These are phyloP conservation scores for Xerus inauris DNA, from an alignment of 2,113 vertebrate genomes.

Conservation along the genomic window DNA sequence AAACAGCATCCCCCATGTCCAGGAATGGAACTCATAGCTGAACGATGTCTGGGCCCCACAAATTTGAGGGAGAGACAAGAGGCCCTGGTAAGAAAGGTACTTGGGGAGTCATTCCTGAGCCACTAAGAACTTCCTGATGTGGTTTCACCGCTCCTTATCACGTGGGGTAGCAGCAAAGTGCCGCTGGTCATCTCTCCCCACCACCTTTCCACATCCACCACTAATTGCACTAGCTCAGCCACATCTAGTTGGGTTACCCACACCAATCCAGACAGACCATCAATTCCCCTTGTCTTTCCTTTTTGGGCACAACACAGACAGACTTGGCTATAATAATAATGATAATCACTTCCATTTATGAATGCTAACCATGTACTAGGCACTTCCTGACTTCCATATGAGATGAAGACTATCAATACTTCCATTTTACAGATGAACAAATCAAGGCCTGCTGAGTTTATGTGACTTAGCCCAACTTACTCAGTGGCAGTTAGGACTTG, in stretches of 20 bases:
- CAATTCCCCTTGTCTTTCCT: neutral
- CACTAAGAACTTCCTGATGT: neutral
- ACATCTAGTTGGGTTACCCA: neutral
- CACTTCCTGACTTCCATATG: neutral
- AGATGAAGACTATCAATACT: neutral
- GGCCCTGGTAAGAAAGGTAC: neutral
- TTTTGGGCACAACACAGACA: neutral
- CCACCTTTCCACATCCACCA: neutral
- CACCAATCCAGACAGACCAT: neutral
- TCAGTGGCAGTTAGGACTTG: neutral
- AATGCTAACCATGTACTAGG: neutral
- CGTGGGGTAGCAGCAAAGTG: neutral
- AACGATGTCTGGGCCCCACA: neutral
- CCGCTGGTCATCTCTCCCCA: neutral
- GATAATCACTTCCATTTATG: neutral
- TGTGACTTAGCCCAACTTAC: neutral
- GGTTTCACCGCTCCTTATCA: neutral
- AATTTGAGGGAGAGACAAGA: neutral
- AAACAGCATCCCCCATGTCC: neutral
- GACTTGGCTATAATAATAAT: neutral
- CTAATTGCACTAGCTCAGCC: neutral
- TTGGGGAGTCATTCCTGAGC: neutral
- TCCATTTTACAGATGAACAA: neutral
- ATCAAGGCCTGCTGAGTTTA: neutral
- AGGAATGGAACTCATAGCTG: neutral